Percentiles rank a stretch among this genome's conserved stretches.
phyloP scores from a whole-genome alignment of 2,113 vertebrate species.

The Prunella himalayana region DNA sequence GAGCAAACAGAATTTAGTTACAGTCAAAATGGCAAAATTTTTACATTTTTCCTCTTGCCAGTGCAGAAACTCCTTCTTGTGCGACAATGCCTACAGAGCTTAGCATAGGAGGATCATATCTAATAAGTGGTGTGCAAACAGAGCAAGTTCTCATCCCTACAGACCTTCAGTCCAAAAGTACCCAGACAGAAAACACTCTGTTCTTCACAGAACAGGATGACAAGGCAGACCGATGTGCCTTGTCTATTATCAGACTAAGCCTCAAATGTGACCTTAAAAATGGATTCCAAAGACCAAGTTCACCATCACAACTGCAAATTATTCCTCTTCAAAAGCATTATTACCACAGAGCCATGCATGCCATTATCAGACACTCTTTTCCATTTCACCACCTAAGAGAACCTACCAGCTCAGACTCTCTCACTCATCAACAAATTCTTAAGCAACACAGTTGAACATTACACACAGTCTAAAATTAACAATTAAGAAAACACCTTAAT shows the following conservation, averaged over 20 bases:
- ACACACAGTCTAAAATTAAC: not conserved
- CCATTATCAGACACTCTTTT: not conserved
- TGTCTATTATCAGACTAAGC: not conserved
- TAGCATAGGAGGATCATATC: not conserved
- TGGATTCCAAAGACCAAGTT: rapidly evolving
- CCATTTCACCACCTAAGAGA: not conserved
- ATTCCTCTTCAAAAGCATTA: not conserved
- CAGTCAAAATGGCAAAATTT: not conserved
- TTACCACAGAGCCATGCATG: not conserved
- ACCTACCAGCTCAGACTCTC: not conserved
- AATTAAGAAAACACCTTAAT: not conserved
- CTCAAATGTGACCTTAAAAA: not conserved
- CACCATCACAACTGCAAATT: not conserved
- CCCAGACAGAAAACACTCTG: not conserved
- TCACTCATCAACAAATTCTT: not conserved
- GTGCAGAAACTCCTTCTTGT: not conserved
- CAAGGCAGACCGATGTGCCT: not conserved
- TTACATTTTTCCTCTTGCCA: not conserved
- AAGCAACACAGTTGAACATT: not conserved
- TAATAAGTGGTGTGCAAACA: not conserved
- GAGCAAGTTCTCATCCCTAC: not conserved
- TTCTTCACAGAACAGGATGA: not conserved
- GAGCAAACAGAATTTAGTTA: not conserved
- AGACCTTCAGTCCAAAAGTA: not conserved
- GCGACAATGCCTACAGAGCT: rapidly evolving